Percentiles rank a stretch among this genome's conserved stretches.
Conservation (phyloP, 1,140 invertebrate genomes). For the Phymastichus coffea region DNA sequence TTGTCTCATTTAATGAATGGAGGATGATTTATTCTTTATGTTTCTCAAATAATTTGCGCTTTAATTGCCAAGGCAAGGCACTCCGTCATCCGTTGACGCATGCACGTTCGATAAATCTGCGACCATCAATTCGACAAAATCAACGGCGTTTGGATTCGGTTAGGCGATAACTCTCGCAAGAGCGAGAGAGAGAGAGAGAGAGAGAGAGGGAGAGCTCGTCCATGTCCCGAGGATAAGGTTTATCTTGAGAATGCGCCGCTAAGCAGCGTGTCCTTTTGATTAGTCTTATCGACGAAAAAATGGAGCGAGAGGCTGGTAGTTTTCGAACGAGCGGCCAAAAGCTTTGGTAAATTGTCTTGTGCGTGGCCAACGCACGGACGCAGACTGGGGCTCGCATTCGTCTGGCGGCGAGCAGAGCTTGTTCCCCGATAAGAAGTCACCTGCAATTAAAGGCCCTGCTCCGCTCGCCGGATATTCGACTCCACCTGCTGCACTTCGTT, state of each 20-base stretch:
- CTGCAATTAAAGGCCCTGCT: conserved; percentile 23
- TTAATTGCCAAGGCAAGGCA: too few species aligned
- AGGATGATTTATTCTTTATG: too few species aligned
- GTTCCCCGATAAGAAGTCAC: conserved; percentile 28
- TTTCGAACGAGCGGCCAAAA: too few species aligned
- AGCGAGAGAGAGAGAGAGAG: too few species aligned
- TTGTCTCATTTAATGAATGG: not conserved
- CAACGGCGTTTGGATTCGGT: too few species aligned
- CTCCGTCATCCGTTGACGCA: too few species aligned
- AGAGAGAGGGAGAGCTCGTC: too few species aligned
- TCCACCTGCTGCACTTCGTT: conserved; percentile 22
- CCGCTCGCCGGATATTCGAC: conserved; percentile 18
- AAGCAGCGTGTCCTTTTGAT: conserved; percentile 17
- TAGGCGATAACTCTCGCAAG: conserved; percentile 3
- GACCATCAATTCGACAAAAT: too few species aligned
- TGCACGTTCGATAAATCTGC: too few species aligned
- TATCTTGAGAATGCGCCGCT: conserved; percentile 25
- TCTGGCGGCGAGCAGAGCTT: not conserved
- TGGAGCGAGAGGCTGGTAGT: too few species aligned
- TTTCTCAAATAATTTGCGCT: too few species aligned
- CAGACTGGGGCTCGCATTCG: not conserved
- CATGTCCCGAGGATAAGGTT: not conserved
- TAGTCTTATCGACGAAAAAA: conserved; percentile 9
- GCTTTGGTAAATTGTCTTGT: too few species aligned
- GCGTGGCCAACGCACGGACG: conserved; percentile 2